phyloP scores from a whole-genome alignment of 2,888 invertebrate genomes.

The Hetaerina titia region DNA sequence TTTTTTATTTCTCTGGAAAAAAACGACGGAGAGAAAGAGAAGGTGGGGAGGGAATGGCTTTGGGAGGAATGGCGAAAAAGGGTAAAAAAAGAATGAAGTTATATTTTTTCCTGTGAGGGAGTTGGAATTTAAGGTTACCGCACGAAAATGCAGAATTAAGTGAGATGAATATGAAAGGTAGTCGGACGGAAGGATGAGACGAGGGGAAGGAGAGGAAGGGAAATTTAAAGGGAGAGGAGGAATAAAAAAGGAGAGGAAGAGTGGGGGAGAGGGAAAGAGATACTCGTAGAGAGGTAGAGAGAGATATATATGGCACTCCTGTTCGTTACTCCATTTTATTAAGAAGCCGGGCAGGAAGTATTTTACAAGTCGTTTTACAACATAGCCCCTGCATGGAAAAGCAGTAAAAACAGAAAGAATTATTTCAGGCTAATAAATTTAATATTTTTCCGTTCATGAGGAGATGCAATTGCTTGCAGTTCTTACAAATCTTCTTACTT shows the following conservation, averaged over 20 bases:
- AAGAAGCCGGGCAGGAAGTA: slow-evolving; percentile 13
- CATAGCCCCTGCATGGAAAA: neutral
- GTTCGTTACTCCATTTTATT: slow-evolving; percentile 64
- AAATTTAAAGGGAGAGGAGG: slow-evolving; percentile 1
- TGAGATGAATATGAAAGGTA: slow-evolving; percentile 66
- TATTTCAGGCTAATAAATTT: slow-evolving; percentile 30
- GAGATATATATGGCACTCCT: slow-evolving; percentile 50
- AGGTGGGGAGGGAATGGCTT: neutral
- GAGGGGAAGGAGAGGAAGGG: neutral
- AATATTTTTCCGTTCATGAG: neutral
- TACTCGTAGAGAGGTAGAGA: neutral
- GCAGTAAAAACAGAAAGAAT: neutral
- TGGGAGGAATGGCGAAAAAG: neutral
- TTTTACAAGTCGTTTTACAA: slow-evolving; percentile 61
- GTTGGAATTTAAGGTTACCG: slow-evolving; percentile 61
- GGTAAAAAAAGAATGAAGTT: neutral
- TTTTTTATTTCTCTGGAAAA: neutral
- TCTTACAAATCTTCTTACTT: neutral
- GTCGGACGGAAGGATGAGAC: neutral
- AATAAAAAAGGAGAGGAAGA: neutral
- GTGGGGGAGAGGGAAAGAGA: neutral
- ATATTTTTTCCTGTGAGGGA: slow-evolving; percentile 42
- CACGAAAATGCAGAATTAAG: slow-evolving; percentile 61
- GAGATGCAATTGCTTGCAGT: neutral
- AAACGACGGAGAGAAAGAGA: neutral